Conservation (phyloP, 1,140 invertebrate genomes). For the Phthorimaea operculella region DNA sequence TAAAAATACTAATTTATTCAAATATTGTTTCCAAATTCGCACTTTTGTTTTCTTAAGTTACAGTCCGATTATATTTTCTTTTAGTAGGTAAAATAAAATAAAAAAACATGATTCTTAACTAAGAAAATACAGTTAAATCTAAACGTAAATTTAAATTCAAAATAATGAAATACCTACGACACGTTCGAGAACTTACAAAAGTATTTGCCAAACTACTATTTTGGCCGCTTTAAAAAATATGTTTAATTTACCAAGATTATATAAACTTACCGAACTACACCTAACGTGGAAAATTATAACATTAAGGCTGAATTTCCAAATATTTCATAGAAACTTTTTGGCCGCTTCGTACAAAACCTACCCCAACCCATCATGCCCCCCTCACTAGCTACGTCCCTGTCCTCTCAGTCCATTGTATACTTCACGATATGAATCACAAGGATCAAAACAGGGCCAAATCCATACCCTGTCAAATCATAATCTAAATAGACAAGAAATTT, state of each 20-base stretch:
- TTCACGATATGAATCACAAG: conserved; percentile 47
- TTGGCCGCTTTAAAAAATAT: conserved; percentile 1
- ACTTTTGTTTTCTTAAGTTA: conserved; percentile 36
- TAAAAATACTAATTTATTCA: conserved; percentile 54
- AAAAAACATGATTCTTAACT: conserved; percentile 2
- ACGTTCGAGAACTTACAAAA: conserved; percentile 18
- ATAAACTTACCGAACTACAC: background rate
- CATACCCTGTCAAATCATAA: conserved; percentile 50
- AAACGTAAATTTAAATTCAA: conserved; percentile 27
- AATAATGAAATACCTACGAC: conserved; percentile 34
- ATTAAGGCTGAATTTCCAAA: conserved; percentile 30
- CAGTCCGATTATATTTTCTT: conserved; percentile 28
- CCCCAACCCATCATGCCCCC: conserved; percentile 15
- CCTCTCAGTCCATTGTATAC: conserved; percentile 55
- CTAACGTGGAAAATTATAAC: conserved; percentile 1
- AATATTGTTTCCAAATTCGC: conserved; percentile 50
- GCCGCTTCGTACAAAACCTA: conserved; percentile 19
- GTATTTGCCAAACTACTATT: background rate
- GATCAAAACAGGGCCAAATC: conserved; percentile 31
- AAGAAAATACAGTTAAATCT: conserved; percentile 21
- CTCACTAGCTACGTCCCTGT: conserved; percentile 50
- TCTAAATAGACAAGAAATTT: conserved; percentile 18
- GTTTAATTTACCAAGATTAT: background rate
- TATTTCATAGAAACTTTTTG: conserved; percentile 40
- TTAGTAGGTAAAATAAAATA: background rate